These are phyloP conservation scores for Enteromius thamalakanensis DNA, from an alignment of 2,797 vertebrate genomes.

Conservation along the genomic window DNA sequence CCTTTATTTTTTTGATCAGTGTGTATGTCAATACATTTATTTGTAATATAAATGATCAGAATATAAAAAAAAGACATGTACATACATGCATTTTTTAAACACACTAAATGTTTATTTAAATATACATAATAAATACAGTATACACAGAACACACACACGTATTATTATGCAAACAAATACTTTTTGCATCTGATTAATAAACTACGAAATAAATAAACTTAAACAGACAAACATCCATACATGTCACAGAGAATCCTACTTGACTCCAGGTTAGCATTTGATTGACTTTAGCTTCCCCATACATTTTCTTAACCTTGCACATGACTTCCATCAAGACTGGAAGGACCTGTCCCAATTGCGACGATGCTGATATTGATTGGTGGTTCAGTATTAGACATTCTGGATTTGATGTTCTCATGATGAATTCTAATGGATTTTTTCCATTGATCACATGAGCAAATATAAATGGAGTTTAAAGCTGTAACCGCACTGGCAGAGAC, in stretches of 20 bases:
- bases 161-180: no score
- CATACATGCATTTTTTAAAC: no score
- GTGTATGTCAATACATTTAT: no score
- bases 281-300: conserved; percentile 27
- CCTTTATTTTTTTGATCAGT: no score
- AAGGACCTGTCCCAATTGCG: conserved; percentile 37
- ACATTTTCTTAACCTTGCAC: conserved; percentile 22
- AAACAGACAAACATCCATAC: not conserved
- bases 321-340: conserved; percentile 18
- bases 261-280: not conserved
- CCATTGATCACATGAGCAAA: conserved; percentile 35
- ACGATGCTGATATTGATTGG: conserved; percentile 52
- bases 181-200: no score
- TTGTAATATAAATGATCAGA: no score
- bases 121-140: no score
- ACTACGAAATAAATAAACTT: no score
- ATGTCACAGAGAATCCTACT: not conserved
- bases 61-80: no score
- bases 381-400: conserved; percentile 52
- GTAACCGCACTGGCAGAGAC: not conserved
- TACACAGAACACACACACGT: no score
- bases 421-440: conserved; percentile 33
- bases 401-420: conserved; percentile 21
- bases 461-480: conserved; percentile 10
- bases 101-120: no score